Conservation (phyloP, 2,888 invertebrate species). For the Ectobius pallidus region DNA sequence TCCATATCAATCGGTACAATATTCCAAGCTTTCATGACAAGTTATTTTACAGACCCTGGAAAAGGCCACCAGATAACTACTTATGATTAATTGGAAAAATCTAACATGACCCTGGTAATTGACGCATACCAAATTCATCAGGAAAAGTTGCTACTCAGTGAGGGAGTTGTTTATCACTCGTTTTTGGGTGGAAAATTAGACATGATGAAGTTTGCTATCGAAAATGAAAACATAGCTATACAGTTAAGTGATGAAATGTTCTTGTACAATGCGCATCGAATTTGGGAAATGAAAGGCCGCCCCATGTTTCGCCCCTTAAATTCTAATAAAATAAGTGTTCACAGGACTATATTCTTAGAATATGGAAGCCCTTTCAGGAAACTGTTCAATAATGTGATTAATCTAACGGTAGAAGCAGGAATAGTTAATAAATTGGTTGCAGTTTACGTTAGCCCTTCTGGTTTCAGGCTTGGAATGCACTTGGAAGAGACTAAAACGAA, state of each 20-base stretch:
- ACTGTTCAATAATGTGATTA: not conserved
- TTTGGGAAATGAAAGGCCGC: not conserved
- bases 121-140: too few relatives aligned
- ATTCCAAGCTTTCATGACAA: slow-evolving; percentile 1
- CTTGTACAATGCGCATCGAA: too few relatives aligned
- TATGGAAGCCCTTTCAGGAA: not conserved
- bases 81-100: not conserved
- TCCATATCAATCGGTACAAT: not conserved
- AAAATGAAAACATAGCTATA: too few relatives aligned
- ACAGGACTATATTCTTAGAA: not conserved
- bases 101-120: not conserved
- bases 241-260: too few relatives aligned
- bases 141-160: too few relatives aligned
- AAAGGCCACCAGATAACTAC: not conserved
- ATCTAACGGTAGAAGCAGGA: not conserved
- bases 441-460: not conserved
- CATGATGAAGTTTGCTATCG: not conserved
- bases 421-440: not conserved
- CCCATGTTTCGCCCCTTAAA: not conserved
- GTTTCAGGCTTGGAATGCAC: not conserved
- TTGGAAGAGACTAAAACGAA: not conserved
- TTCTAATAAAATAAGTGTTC: not conserved
- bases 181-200: not conserved
- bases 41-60: not conserved
- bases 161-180: not conserved